phyloP scores from a whole-genome alignment of 2,113 vertebrate species.

The Lycaon pictus region DNA sequence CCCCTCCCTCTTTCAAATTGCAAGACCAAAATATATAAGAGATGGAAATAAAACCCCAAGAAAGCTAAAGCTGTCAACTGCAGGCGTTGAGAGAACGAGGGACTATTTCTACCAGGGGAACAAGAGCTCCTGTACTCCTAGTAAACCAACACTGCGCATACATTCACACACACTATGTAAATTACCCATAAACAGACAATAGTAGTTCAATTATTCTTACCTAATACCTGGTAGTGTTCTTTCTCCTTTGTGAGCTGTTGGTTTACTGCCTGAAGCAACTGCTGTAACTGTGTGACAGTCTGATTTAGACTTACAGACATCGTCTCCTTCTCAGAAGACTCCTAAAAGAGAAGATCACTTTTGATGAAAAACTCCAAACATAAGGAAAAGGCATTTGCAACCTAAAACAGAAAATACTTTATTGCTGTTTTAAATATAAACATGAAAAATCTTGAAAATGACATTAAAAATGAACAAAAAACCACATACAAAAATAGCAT shows the following conservation, averaged over 20 bases:
- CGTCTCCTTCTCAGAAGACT: slow-evolving; percentile 93
- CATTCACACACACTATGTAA: not conserved
- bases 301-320: slow-evolving; percentile 93
- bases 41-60: not conserved
- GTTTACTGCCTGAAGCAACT: slow-evolving; percentile 93
- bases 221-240: slow-evolving; percentile 86
- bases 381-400: not conserved
- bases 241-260: slow-evolving; percentile 93
- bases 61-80: not conserved
- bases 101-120: not conserved
- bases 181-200: not conserved
- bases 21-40: not conserved
- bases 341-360: slow-evolving; percentile 86
- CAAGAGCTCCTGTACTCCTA: not conserved
- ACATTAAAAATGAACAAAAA: slow-evolving; percentile 45
- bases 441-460: slow-evolving; percentile 23
- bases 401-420: slow-evolving; percentile 9
- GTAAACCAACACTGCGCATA: not conserved
- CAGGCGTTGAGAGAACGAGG: not conserved
- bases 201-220: slow-evolving; percentile 69
- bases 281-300: slow-evolving; percentile 94
- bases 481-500: not conserved
- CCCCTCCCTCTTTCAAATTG: not conserved
- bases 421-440: not conserved
- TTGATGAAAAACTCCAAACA: slow-evolving; percentile 50